Evolutionary conservation across 2,888 invertebrate genomes (phyloP).

Genomic region (Drosophila putrida): DNA sequence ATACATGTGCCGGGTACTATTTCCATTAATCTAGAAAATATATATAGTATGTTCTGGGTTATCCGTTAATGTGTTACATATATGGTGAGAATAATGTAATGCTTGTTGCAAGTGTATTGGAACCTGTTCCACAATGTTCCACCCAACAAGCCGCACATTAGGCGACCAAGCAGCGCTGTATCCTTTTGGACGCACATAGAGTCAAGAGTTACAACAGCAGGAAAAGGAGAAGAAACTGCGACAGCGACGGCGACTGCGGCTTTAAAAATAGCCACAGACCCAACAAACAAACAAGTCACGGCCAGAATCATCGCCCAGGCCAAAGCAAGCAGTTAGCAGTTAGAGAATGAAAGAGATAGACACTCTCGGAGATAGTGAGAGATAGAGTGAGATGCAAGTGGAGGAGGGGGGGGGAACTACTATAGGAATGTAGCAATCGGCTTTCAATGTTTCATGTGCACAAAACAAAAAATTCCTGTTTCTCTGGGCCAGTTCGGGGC

Average conservation of each 20-base stretch:
- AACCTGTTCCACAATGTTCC: slow-evolving; percentile 37
- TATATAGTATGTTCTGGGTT: too few relatives aligned
- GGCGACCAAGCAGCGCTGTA: slow-evolving; percentile 47
- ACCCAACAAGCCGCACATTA: slow-evolving; percentile 74
- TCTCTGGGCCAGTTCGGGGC: slow-evolving; percentile 53
- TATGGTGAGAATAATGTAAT: neutral
- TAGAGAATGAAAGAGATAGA: slow-evolving; percentile 17
- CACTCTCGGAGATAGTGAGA: neutral
- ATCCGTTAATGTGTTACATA: neutral
- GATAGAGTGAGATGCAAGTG: slow-evolving; percentile 8
- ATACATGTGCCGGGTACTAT: too few relatives aligned
- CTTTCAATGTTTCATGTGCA: slow-evolving; percentile 63
- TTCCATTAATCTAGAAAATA: too few relatives aligned
- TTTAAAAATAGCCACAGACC: slow-evolving; percentile 71
- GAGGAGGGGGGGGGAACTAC: slow-evolving; percentile 7
- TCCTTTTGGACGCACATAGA: slow-evolving; percentile 42
- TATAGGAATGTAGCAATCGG: slow-evolving; percentile 69
- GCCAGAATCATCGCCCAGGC: slow-evolving; percentile 56
- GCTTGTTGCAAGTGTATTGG: neutral
- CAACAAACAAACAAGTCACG: slow-evolving; percentile 75
- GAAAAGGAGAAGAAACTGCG: slow-evolving; percentile 16
- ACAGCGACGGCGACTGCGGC: slow-evolving; percentile 19
- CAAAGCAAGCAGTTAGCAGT: slow-evolving; percentile 14
- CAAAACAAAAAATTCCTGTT: slow-evolving; percentile 67
- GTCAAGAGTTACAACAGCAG: slow-evolving; percentile 8